A percentile compares a stretch with the other conserved stretches of the same genome.
Conservation (phyloP, 1,140 invertebrate genomes). For the Dinothrombium tinctorium region DNA sequence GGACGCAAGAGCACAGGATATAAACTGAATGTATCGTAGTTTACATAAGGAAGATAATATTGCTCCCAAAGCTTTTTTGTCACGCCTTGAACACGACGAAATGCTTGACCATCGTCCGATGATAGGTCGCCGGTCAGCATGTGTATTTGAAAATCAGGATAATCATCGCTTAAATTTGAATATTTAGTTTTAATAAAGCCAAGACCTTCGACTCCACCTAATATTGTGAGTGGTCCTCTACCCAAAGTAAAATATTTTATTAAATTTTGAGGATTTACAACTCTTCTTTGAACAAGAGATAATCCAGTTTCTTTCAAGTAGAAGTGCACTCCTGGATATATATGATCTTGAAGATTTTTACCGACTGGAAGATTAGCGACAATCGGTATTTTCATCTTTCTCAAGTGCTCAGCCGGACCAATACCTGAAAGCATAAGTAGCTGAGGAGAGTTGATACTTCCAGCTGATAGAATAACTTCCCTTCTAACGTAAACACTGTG, state of each 20-base stretch:
- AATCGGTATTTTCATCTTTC: slow-evolving; percentile 29
- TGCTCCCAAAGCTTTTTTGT: slow-evolving; percentile 12
- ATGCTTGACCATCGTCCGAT: slow-evolving; percentile 42
- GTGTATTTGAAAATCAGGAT: slow-evolving; percentile 73
- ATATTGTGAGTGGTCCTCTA: slow-evolving; percentile 53
- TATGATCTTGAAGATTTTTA: slow-evolving; percentile 37
- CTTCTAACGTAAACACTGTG: slow-evolving; percentile 45
- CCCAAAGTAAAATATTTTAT: slow-evolving; percentile 11
- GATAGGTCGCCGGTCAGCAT: slow-evolving; percentile 70
- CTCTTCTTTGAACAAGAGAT: slow-evolving; percentile 14
- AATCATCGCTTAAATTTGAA: slow-evolving; percentile 47
- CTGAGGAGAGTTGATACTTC: slow-evolving; percentile 70
- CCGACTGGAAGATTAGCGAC: slow-evolving; percentile 57
- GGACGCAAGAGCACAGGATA: slow-evolving; percentile 54
- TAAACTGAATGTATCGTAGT: slow-evolving; percentile 50
- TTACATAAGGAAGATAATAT: slow-evolving; percentile 16
- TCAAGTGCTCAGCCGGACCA: slow-evolving; percentile 49
- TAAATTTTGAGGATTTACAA: slow-evolving; percentile 20
- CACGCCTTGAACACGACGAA: slow-evolving; percentile 14
- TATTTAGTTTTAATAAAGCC: slow-evolving; percentile 67
- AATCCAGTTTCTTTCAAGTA: slow-evolving; percentile 14
- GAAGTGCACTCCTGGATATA: slow-evolving; percentile 16
- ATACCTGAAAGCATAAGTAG: slow-evolving; percentile 74
- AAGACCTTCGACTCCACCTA: slow-evolving; percentile 70
- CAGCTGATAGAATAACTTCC: slow-evolving; percentile 65